phyloP scores from a whole-genome alignment of 2,113 vertebrate genomes.

The Mastomys coucha region DNA sequence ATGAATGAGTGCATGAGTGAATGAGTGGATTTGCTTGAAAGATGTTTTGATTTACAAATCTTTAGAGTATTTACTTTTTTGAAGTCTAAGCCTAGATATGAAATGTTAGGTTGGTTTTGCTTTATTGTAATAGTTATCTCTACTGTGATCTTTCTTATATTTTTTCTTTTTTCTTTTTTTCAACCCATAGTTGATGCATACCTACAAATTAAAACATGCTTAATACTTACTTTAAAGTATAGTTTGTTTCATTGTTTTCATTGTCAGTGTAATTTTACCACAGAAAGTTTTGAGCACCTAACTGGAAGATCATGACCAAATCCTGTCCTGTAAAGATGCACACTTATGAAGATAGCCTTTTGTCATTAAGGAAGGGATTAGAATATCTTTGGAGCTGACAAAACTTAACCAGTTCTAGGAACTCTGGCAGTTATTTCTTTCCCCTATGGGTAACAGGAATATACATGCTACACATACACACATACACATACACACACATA shows the following conservation, averaged over 20 bases:
- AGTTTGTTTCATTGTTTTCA: neutral
- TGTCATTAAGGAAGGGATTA: neutral
- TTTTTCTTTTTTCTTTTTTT: neutral
- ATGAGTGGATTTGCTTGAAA: neutral
- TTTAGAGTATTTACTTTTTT: neutral
- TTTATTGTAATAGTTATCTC: neutral
- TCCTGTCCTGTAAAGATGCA: neutral
- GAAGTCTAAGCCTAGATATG: neutral
- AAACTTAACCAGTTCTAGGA: neutral
- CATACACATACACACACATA: too few species aligned
- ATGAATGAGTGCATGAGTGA: neutral
- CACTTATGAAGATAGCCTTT: neutral
- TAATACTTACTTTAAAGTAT: neutral
- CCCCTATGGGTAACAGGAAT: neutral
- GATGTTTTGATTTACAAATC: neutral
- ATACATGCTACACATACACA: neutral
- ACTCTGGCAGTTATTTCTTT: neutral
- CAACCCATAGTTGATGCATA: neutral
- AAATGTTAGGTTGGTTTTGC: neutral
- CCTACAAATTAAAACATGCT: neutral
- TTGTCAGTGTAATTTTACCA: neutral
- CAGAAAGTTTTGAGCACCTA: neutral
- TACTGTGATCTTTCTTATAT: neutral
- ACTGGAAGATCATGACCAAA: neutral
- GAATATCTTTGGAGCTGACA: neutral